phyloP scores from a whole-genome alignment of 2,888 invertebrate species.

The Neria commutata region DNA sequence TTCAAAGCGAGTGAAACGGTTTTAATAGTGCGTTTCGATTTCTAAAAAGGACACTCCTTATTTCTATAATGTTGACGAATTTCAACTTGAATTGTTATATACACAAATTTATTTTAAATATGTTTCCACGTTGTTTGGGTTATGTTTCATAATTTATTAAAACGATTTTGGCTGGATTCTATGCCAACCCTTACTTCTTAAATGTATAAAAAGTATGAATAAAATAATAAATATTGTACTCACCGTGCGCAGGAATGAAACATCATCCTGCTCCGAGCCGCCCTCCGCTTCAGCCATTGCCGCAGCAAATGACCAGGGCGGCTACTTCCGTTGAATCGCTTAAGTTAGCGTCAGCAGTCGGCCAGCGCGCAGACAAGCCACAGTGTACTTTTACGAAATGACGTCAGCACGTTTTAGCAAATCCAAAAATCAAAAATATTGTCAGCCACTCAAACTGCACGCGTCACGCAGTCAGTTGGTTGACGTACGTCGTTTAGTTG shows the following conservation, averaged over 20 bases:
- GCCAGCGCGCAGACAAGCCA: background rate
- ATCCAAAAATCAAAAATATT: background rate
- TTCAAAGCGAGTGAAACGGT: too few species aligned
- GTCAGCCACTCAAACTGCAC: background rate
- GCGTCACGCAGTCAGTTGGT: slow-evolving; percentile 25
- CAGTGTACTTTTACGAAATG: background rate
- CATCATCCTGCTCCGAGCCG: slow-evolving; percentile 99
- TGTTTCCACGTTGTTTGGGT: too few species aligned
- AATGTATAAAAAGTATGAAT: background rate
- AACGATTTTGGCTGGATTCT: too few species aligned
- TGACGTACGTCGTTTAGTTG: slow-evolving; percentile 17
- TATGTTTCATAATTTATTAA: too few species aligned
- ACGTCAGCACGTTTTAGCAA: too few species aligned
- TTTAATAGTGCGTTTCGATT: too few species aligned
- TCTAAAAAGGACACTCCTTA: too few species aligned
- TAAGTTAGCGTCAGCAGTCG: slow-evolving; percentile 9
- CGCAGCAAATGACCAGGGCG: slow-evolving; percentile 46
- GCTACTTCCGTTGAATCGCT: slow-evolving; percentile 7
- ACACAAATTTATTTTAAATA: too few species aligned
- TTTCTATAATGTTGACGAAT: too few species aligned
- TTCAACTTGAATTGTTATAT: too few species aligned
- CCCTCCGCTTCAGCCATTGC: slow-evolving; percentile 92
- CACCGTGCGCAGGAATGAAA: slow-evolving; percentile 98
- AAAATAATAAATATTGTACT: slow-evolving; percentile 60
- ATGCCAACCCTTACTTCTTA: too few species aligned